Conservation (phyloP, 2,888 invertebrate genomes). For the Calameuta idolon region DNA sequence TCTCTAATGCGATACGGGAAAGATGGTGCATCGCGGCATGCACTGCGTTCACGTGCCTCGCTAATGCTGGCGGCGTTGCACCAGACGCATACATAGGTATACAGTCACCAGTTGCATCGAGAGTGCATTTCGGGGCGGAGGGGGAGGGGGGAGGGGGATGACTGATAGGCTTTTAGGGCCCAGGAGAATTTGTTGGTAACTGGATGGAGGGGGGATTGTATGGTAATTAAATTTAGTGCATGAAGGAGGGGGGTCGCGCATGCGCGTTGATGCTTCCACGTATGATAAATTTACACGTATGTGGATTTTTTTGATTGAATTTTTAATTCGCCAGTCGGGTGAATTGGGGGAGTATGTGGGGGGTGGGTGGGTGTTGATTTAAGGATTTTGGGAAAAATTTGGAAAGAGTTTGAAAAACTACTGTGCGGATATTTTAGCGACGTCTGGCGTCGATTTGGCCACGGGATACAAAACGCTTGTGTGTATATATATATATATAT, state of each 20-base stretch:
- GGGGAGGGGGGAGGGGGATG: too few relatives aligned
- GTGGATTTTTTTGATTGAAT: too few relatives aligned
- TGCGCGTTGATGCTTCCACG: too few relatives aligned
- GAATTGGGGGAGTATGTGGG: too few relatives aligned
- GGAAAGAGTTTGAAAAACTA: background rate
- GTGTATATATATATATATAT: background rate
- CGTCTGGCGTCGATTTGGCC: background rate
- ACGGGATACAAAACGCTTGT: background rate
- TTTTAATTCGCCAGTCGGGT: too few relatives aligned
- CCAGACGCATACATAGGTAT: background rate
- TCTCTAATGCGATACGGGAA: background rate
- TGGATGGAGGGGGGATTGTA: background rate
- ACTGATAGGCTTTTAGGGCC: background rate
- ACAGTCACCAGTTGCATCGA: background rate
- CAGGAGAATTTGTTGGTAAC: background rate
- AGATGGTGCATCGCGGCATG: background rate
- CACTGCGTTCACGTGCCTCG: background rate
- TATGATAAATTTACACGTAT: background rate
- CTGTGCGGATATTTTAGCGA: background rate
- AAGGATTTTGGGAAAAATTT: background rate
- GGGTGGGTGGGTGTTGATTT: too few relatives aligned
- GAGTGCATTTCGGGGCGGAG: background rate
- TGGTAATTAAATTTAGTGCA: background rate
- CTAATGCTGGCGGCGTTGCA: background rate
- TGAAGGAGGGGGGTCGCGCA: background rate